These are phyloP conservation scores for Acropora yongei DNA, from an alignment of 64 coral and sea anemone species.

Conservation along the genomic window DNA sequence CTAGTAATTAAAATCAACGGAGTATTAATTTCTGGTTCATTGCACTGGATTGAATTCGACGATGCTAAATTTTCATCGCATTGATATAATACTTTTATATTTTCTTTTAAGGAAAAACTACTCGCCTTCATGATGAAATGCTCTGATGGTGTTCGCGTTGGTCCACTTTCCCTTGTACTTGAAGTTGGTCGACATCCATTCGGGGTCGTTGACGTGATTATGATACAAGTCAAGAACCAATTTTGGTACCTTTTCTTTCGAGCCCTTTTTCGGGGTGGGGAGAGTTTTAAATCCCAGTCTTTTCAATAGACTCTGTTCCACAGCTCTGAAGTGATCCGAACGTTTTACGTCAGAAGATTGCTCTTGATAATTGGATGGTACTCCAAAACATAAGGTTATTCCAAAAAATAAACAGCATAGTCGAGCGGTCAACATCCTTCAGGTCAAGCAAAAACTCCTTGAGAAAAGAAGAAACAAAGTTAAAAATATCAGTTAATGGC, in stretches of 20 bases:
- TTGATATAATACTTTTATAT: neutral
- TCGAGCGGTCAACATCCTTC: slow-evolving; percentile 72
- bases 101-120: neutral
- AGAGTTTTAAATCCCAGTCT: slow-evolving; percentile 75
- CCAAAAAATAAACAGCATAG: slow-evolving; percentile 61
- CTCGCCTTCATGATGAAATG: slow-evolving; percentile 88
- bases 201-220: slow-evolving; percentile 76
- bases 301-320: slow-evolving; percentile 68
- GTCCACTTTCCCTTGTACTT: slow-evolving; percentile 80
- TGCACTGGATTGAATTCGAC: too few relatives aligned
- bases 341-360: neutral
- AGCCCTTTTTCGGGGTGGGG: slow-evolving; percentile 64
- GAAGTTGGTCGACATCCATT: slow-evolving; percentile 94
- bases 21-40: neutral
- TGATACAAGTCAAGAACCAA: slow-evolving; percentile 90
- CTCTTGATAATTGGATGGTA: slow-evolving; percentile 3
- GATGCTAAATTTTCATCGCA: too few relatives aligned
- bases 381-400: slow-evolving; percentile 28
- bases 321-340: slow-evolving; percentile 58
- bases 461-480: slow-evolving; percentile 25
- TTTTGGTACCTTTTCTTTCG: slow-evolving; percentile 61
- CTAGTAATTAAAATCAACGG: neutral
- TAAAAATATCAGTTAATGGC: neutral
- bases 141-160: slow-evolving; percentile 86
- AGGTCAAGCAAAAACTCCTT: slow-evolving; percentile 13